Conservation (phyloP, 2,797 vertebrate genomes). For the Dryobates pubescens region DNA sequence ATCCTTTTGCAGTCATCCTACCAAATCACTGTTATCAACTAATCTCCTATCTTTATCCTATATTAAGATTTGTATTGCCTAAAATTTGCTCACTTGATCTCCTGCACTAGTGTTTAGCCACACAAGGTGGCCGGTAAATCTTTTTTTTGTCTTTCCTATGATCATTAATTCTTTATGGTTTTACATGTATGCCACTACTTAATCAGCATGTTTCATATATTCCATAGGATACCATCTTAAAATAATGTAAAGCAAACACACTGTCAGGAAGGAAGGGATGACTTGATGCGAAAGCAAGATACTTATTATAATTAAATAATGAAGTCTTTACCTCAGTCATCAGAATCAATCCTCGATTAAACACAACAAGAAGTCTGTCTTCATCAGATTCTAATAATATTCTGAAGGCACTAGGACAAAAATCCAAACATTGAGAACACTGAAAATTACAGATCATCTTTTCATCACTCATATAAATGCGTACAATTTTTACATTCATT, state of each 20-base stretch:
- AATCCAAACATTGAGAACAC: conserved; percentile 1
- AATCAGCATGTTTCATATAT: neutral
- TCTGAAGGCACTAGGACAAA: conserved; percentile 92
- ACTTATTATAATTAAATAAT: neutral
- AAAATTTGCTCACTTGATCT: neutral
- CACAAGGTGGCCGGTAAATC: neutral
- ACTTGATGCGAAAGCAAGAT: neutral
- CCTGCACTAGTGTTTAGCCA: neutral
- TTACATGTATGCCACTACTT: neutral
- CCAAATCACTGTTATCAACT: neutral
- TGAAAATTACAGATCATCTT: neutral
- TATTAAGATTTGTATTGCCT: neutral
- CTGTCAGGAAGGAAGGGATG: neutral
- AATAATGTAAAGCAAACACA: neutral
- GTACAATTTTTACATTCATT: neutral
- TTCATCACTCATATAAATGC: neutral
- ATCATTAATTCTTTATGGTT: neutral
- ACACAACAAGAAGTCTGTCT: conserved; percentile 95
- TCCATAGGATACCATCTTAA: neutral
- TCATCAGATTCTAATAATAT: conserved; percentile 97
- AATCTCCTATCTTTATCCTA: neutral
- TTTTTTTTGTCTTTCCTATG: neutral
- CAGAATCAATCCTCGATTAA: conserved; percentile 96
- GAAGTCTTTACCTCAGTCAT: conserved; percentile 91
- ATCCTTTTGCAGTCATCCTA: neutral